Percentiles rank a stretch among this genome's conserved stretches.
These are phyloP conservation scores for Polypterus bichir DNA, from an alignment of 2,113 vertebrate genomes.

Conservation along the genomic window DNA sequence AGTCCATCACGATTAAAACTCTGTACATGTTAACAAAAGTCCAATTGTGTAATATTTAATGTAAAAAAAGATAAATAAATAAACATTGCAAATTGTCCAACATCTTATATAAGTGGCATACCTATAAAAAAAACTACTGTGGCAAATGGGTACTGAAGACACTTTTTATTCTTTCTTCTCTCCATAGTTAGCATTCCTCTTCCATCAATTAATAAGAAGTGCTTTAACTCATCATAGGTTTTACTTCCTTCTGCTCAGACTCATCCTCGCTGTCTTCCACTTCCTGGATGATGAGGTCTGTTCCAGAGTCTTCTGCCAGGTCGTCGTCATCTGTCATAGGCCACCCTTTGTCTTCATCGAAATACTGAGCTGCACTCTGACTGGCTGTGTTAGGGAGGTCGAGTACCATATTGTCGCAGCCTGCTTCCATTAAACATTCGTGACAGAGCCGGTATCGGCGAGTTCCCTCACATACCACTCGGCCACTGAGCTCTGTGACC, in stretches of 20 bases:
- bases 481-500: conserved; percentile 80
- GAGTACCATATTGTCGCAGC: conserved; percentile 67
- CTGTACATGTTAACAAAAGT: no score
- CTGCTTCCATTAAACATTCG: conserved; percentile 75
- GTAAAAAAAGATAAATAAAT: no score
- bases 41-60: no score
- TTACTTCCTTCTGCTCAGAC: conserved; percentile 54
- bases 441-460: conserved; percentile 83
- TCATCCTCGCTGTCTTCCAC: conserved; percentile 92
- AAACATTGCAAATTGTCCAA: no score
- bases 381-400: conserved; percentile 53
- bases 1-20: no score
- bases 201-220: background rate
- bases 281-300: conserved; percentile 84
- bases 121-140: no score
- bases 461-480: conserved; percentile 84
- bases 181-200: background rate
- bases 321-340: conserved; percentile 67
- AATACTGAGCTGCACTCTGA: conserved; percentile 41
- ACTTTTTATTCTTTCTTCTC: no score
- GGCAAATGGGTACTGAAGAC: no score
- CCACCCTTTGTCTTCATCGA: conserved; percentile 64
- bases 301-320: conserved; percentile 80
- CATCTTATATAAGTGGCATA: no score
- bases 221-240: conserved; percentile 48